Percentiles rank a stretch among this genome's conserved stretches.
Conservation (phyloP, 2,888 invertebrate species). For the Julus scanicus region DNA sequence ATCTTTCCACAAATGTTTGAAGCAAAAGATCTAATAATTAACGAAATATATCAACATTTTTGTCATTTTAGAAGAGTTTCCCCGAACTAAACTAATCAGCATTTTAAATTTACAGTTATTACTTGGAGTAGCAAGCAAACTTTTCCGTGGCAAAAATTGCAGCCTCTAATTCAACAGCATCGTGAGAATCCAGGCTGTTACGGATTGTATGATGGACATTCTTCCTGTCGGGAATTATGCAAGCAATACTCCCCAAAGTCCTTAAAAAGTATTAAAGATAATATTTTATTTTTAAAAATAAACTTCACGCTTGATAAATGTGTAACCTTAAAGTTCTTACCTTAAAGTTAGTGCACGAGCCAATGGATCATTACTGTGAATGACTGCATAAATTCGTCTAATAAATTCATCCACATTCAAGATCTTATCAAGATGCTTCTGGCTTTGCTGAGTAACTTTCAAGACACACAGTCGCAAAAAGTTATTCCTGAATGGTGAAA, state of each 20-base stretch:
- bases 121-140: constrained; percentile 95
- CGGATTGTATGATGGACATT: constrained; percentile 96
- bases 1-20: constrained; percentile 95
- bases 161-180: constrained; percentile 94
- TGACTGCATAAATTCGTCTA: constrained; percentile 88
- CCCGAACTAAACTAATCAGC: neutral
- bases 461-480: constrained; percentile 92
- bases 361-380: constrained; percentile 96
- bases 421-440: constrained; percentile 93
- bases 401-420: constrained; percentile 95
- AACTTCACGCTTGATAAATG: neutral
- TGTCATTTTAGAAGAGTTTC: neutral
- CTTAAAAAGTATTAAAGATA: constrained; percentile 64
- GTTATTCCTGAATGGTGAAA: constrained; percentile 84
- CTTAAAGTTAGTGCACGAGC: constrained; percentile 88
- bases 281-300: neutral
- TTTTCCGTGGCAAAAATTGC: constrained; percentile 94
- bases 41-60: neutral
- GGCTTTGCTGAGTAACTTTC: constrained; percentile 93
- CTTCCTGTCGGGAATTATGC: constrained; percentile 91
- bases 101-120: constrained; percentile 63
- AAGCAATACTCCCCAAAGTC: constrained; percentile 90
- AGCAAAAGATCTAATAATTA: constrained; percentile 82
- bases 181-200: constrained; percentile 90
- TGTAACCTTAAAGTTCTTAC: constrained; percentile 60